Conservation (phyloP, 1,140 invertebrate species). For the Drosophila pallidifrons region DNA sequence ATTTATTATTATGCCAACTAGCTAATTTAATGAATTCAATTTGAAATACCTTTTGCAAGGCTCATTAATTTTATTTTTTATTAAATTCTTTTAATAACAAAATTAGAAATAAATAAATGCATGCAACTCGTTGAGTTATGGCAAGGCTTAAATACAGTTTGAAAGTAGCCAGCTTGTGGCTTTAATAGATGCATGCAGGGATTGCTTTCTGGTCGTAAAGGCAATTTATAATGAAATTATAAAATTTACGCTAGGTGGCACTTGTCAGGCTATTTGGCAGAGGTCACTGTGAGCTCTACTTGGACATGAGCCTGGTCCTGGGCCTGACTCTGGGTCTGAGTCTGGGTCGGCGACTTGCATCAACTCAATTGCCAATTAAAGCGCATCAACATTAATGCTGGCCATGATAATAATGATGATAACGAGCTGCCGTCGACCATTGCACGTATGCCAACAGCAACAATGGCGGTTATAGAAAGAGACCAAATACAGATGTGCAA, state of each 20-base stretch:
- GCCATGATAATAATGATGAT: conserved; percentile 69
- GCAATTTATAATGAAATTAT: conserved; percentile 65
- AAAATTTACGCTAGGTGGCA: conserved; percentile 43
- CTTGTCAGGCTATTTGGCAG: conserved; percentile 39
- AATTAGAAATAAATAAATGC: no score
- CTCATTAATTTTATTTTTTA: not conserved
- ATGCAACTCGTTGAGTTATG: not conserved
- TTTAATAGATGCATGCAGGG: conserved; percentile 11
- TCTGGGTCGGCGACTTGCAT: conserved; percentile 42
- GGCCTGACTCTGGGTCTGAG: not conserved
- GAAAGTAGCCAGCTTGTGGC: not conserved
- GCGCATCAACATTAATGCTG: conserved; percentile 74
- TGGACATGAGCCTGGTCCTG: conserved; percentile 2
- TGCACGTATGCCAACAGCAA: conserved; percentile 64
- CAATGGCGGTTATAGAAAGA: conserved; percentile 33
- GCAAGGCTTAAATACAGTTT: not conserved
- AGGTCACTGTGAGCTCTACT: conserved; percentile 2
- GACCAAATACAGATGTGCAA: not conserved
- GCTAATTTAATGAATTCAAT: no score
- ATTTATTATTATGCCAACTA: no score
- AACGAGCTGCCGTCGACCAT: conserved; percentile 67
- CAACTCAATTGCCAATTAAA: conserved; percentile 79
- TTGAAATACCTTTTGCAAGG: no score
- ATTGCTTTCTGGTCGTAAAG: conserved; percentile 26
- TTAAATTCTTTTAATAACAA: no score